Evolutionary conservation across 1,140 invertebrate species (phyloP), one percentile per base, ranked within the genome.

Genomic region (Mizuhopecten yessoensis): DNA sequence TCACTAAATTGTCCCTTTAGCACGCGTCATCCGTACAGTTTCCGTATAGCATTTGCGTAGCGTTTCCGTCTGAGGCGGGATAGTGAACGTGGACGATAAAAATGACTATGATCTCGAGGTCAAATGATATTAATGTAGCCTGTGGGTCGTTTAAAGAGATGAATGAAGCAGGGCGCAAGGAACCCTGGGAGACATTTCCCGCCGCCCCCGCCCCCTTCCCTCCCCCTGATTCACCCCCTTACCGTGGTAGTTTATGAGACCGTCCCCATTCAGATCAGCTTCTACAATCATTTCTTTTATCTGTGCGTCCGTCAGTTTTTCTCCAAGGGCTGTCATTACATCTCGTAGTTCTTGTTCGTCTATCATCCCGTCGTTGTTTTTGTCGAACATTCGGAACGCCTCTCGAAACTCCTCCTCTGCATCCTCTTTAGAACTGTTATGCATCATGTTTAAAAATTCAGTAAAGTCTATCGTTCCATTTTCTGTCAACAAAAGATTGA

Each of bases 401-500:
- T 57, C 57, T 29, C 86, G 34, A 9, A 89, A 36, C 23, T 89
- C 88, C 20, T 89, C 88, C 33, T 89, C 88, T 9, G 88, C 34
- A 33, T 89, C 88, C 17, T 34, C 88, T n/a, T 86, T 89, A 34
- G 86, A 86, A 34, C 86, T 90, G 17, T 91, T 91, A 15, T 90
- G 90, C 86, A 92, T 92, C 92, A 92, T 92, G 10, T 88, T 88
- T n/a, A 92, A n/a, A 86, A 92, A 92, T 91, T 92, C 92, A 23
- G 91, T 90, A 88, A 92, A 92, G 33, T 92, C 92, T n/a, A 92
- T 90, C 36, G 90, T 90, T 34, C 92, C 92, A 88, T 91, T 92
- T 23, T 90, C 92, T 92, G 34, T 15, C 49, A 88, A 36, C 33
- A 34, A 45, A n/a, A n/a, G n/a, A n/a, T n/a, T n/a, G n/a, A n/a